Evolutionary conservation across 2,113 vertebrate species (phyloP).

Genomic region (Mola mola): DNA sequence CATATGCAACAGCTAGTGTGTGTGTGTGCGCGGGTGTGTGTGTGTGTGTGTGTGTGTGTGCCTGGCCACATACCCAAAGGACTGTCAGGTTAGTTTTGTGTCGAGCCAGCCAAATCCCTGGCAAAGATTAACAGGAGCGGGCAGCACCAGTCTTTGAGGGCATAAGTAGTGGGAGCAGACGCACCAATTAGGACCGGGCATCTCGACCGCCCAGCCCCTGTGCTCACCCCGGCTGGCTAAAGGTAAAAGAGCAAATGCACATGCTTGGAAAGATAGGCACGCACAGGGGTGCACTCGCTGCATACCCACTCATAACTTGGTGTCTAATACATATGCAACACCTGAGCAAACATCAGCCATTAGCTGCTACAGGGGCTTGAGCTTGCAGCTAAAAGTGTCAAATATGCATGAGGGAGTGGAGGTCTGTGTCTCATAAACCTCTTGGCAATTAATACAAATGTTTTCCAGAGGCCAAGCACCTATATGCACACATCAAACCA

Average conservation of each 20-base stretch:
- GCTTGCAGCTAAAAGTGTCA: conserved; percentile 44
- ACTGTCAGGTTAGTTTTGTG: conserved; percentile 32
- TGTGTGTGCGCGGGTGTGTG: neutral
- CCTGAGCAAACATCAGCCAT: conserved; percentile 49
- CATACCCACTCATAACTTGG: conserved; percentile 42
- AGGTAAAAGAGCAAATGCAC: conserved; percentile 42
- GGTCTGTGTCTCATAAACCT: conserved; percentile 58
- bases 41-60: neutral
- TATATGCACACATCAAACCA: conserved; percentile 43
- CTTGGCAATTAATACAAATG: conserved; percentile 62
- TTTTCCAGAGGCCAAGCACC: conserved; percentile 57
- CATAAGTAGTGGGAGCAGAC: conserved; percentile 25
- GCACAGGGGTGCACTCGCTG: neutral
- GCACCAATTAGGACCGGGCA: conserved; percentile 47
- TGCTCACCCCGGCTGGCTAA: conserved; percentile 23
- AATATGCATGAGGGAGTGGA: conserved; percentile 71
- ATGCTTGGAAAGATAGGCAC: conserved; percentile 22
- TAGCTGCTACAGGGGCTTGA: conserved; percentile 43
- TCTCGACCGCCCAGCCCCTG: conserved; percentile 34
- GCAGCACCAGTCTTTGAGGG: conserved; percentile 38
- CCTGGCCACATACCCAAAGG: neutral
- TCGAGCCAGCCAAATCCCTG: conserved; percentile 26
- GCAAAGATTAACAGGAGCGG: conserved; percentile 49
- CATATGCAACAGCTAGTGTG: conserved; percentile 48
- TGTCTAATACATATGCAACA: conserved; percentile 63